These are phyloP conservation scores for Leucophora obtusa DNA, from an alignment of 2,888 invertebrate species.

Conservation along the genomic window DNA sequence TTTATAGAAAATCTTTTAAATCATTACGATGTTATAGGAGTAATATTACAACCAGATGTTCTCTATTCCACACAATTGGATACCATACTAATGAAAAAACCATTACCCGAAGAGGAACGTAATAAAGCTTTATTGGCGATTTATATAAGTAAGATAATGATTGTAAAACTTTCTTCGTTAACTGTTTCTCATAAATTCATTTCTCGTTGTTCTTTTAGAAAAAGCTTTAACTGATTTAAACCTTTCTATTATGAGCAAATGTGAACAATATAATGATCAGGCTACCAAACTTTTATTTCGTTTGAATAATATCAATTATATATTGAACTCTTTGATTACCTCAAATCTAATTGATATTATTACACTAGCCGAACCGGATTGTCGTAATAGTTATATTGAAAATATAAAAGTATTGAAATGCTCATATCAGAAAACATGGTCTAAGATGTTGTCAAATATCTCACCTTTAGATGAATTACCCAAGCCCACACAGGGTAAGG, in stretches of 20 bases:
- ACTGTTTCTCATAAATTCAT: not conserved
- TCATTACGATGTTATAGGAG: slow-evolving; percentile 86
- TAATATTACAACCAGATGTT: slow-evolving; percentile 83
- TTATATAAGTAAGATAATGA: slow-evolving; percentile 86
- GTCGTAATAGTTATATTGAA: slow-evolving; percentile 90
- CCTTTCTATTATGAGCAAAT: slow-evolving; percentile 92
- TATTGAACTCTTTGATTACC: slow-evolving; percentile 93
- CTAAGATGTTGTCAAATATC: slow-evolving; percentile 87
- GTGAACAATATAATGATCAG: slow-evolving; percentile 92
- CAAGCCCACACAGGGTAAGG: slow-evolving; percentile 83
- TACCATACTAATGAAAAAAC: slow-evolving; percentile 79
- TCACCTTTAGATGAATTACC: slow-evolving; percentile 85
- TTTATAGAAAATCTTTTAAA: slow-evolving; percentile 92
- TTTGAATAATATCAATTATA: slow-evolving; percentile 96
- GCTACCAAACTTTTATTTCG: slow-evolving; percentile 93
- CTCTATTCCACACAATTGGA: slow-evolving; percentile 80
- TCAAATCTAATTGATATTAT: slow-evolving; percentile 91
- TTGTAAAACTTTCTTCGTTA: not conserved
- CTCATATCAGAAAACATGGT: slow-evolving; percentile 85
- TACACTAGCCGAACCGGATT: slow-evolving; percentile 89
- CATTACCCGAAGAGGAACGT: slow-evolving; percentile 79
- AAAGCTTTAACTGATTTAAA: slow-evolving; percentile 94
- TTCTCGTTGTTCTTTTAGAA: slow-evolving; percentile 80
- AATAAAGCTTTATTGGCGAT: slow-evolving; percentile 86
- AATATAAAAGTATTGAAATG: slow-evolving; percentile 90